These are phyloP conservation scores for Pempheris klunzingeri DNA, from an alignment of 2,797 vertebrate genomes.

Conservation along the genomic window DNA sequence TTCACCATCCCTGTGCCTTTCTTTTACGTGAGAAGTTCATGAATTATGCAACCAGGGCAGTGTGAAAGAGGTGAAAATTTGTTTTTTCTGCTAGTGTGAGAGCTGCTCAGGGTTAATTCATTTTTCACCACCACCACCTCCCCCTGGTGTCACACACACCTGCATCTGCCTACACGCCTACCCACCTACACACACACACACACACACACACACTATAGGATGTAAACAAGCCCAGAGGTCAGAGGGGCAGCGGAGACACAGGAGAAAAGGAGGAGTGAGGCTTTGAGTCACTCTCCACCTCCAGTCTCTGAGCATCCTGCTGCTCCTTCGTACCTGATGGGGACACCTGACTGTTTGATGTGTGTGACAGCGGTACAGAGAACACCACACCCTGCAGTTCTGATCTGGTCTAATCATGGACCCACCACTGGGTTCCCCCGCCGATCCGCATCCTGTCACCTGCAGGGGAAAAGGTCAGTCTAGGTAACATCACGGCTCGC, in stretches of 20 bases:
- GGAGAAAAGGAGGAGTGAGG: constrained; percentile 47
- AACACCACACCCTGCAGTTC: constrained; percentile 75
- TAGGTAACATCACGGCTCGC: constrained; percentile 71
- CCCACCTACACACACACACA: constrained; percentile 12
- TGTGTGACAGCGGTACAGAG: constrained; percentile 64
- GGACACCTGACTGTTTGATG: constrained; percentile 78
- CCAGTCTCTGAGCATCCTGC: constrained; percentile 56
- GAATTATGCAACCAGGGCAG: constrained; percentile 49
- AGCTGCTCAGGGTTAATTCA: constrained; percentile 55
- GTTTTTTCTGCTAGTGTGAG: constrained; percentile 51
- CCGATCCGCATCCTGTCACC: constrained; percentile 72
- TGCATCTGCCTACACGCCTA: constrained; percentile 16
- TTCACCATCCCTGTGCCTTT: constrained; percentile 9
- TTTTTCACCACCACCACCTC: constrained; percentile 36
- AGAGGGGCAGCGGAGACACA: constrained; percentile 36
- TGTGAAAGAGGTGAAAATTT: constrained; percentile 66
- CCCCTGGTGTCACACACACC: constrained; percentile 34
- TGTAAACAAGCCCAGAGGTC: constrained; percentile 55
- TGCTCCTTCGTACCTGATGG: constrained; percentile 68
- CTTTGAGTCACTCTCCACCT: constrained; percentile 71
- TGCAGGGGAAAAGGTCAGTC: constrained; percentile 74
- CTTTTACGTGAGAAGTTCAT: constrained; percentile 32
- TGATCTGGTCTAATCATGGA: constrained; percentile 68
- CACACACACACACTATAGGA: constrained; percentile 31
- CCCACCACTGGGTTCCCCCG: constrained; percentile 47